Percentiles rank a stretch among this genome's conserved stretches.
These are phyloP conservation scores for Phalanger gymnotis DNA, from an alignment of 2,797 vertebrate species.

Conservation along the genomic window DNA sequence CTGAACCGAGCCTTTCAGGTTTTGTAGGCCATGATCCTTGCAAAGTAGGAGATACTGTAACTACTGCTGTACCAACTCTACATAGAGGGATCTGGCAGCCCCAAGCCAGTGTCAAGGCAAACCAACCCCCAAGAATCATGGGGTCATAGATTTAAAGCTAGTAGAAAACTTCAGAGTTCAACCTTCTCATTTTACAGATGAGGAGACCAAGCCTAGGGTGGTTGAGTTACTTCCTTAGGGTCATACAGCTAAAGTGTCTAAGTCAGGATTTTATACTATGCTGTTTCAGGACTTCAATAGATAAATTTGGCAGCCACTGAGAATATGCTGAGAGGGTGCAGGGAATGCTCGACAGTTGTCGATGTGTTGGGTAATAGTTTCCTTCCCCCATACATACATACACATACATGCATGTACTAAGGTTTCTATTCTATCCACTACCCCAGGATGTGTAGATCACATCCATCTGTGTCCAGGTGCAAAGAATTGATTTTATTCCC, in stretches of 20 bases:
- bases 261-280: not conserved
- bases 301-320: not conserved
- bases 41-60: not conserved
- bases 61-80: not conserved
- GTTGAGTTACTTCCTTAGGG: not conserved
- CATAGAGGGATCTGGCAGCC: not conserved
- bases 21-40: not conserved
- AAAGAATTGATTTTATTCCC: not conserved
- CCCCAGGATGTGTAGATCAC: not conserved
- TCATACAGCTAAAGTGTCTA: not conserved
- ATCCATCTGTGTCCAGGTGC: not conserved
- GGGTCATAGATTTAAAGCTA: not conserved
- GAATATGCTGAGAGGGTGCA: too few species aligned
- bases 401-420: not conserved
- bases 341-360: not conserved
- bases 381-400: not conserved
- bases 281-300: not conserved
- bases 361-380: not conserved
- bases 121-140: not conserved
- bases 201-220: too few species aligned
- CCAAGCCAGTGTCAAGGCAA: not conserved
- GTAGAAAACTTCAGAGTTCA: not conserved
- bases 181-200: not conserved
- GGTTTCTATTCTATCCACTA: not conserved
- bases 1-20: not conserved